phyloP scores from a whole-genome alignment of 23 tunicate genomes.

The Corella eumyota region DNA sequence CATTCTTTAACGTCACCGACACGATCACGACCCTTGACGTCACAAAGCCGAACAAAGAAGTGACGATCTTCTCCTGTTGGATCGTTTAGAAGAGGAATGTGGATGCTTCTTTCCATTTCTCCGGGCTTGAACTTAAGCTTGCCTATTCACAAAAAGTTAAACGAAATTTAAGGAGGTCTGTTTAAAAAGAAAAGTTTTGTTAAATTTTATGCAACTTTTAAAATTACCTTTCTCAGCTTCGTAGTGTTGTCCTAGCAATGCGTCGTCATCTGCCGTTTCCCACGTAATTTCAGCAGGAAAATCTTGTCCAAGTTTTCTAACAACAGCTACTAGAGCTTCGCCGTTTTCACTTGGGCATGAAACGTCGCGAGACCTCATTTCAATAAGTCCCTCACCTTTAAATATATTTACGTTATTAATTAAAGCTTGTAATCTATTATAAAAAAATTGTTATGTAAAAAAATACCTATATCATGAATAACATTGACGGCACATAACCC shows the following conservation, averaged over 20 bases:
- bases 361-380: constrained; percentile 55
- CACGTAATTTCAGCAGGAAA: constrained; percentile 74
- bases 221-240: constrained; percentile 39
- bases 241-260: constrained; percentile 45
- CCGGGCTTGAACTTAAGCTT: constrained; percentile 79
- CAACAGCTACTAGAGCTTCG: constrained; percentile 55
- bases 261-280: constrained; percentile 55
- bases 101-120: constrained; percentile 62
- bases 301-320: constrained; percentile 54
- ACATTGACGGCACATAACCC: constrained; percentile 37
- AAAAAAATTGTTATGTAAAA: too few species aligned
- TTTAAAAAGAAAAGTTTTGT: background rate
- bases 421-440: constrained; percentile 13
- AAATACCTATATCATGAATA: constrained; percentile 81
- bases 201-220: background rate
- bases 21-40: constrained; percentile 75
- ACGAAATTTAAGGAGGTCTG: background rate
- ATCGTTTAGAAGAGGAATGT: constrained; percentile 67
- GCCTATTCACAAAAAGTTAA: constrained; percentile 11
- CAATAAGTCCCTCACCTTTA: constrained; percentile 77
- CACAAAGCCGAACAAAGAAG: constrained; percentile 47
- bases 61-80: constrained; percentile 79
- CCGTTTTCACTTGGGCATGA: constrained; percentile 85
- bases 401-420: background rate
- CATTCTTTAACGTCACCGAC: constrained; percentile 42